These are phyloP conservation scores for Anniella stebbinsi DNA, from an alignment of 2,797 vertebrate species.

Conservation along the genomic window DNA sequence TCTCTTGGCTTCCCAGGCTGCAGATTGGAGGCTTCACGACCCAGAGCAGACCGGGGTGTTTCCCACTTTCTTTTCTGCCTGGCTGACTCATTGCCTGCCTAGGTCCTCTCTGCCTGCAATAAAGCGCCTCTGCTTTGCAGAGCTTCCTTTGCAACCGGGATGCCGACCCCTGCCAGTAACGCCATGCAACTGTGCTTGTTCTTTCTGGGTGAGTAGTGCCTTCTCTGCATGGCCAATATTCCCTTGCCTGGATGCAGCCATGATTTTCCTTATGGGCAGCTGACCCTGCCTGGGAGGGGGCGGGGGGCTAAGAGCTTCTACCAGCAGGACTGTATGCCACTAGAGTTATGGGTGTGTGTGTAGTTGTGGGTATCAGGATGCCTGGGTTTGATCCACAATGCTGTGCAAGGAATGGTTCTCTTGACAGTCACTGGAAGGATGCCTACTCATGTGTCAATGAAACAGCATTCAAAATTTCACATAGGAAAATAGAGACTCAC, in stretches of 20 bases:
- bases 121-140: neutral
- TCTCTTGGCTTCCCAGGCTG: conserved; percentile 22
- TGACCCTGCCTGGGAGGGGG: neutral
- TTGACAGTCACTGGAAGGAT: neutral
- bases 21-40: conserved; percentile 26
- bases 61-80: conserved; percentile 28
- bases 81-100: conserved; percentile 38
- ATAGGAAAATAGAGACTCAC: neutral
- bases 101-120: conserved; percentile 12
- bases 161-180: neutral
- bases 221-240: neutral
- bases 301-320: neutral
- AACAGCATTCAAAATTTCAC: neutral
- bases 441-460: neutral
- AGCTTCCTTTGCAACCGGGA: neutral
- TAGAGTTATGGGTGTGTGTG: neutral
- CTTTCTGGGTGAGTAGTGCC: conserved; percentile 30
- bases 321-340: neutral
- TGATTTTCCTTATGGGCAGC: neutral
- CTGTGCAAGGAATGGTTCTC: neutral
- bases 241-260: neutral
- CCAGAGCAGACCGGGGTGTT: conserved; percentile 38
- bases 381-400: neutral
- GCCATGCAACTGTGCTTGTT: neutral
- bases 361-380: neutral